phyloP scores from a whole-genome alignment of 2,888 invertebrate genomes.

The Helicoverpa assulta region DNA sequence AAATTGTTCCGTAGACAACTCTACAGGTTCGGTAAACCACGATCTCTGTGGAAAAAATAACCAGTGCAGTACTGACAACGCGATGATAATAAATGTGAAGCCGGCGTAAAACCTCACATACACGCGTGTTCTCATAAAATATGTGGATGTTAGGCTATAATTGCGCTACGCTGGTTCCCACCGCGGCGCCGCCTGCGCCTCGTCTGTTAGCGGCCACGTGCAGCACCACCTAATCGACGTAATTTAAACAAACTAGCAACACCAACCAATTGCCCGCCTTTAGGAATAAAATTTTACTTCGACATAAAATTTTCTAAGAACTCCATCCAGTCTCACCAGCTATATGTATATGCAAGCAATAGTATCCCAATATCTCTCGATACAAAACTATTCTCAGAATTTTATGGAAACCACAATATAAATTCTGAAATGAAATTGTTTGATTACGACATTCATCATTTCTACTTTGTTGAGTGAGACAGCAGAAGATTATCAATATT shows the following conservation, averaged over 20 bases:
- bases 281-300: conserved; percentile 80
- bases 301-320: conserved; percentile 68
- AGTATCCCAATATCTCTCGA: conserved; percentile 36
- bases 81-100: conserved; percentile 72
- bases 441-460: conserved; percentile 60
- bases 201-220: conserved; percentile 84
- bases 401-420: conserved; percentile 45
- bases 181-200: conserved; percentile 73
- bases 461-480: conserved; percentile 50
- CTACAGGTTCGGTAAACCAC: conserved; percentile 44
- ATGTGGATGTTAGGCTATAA: conserved; percentile 73
- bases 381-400: conserved; percentile 43
- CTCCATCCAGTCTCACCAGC: conserved; percentile 21
- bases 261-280: conserved; percentile 77
- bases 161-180: conserved; percentile 75
- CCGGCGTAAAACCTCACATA: conserved; percentile 61
- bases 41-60: conserved; percentile 55
- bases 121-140: conserved; percentile 68
- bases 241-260: conserved; percentile 83
- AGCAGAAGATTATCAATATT: conserved; percentile 47
- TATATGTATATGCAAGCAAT: conserved; percentile 27
- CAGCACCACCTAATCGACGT: conserved; percentile 78
- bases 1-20: conserved; percentile 33
- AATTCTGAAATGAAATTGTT: conserved; percentile 55
- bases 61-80: conserved; percentile 65